Percentiles rank a stretch among this genome's conserved stretches.
phyloP scores from a whole-genome alignment of 2,888 invertebrate species.

The Drosophila neonasuta region DNA sequence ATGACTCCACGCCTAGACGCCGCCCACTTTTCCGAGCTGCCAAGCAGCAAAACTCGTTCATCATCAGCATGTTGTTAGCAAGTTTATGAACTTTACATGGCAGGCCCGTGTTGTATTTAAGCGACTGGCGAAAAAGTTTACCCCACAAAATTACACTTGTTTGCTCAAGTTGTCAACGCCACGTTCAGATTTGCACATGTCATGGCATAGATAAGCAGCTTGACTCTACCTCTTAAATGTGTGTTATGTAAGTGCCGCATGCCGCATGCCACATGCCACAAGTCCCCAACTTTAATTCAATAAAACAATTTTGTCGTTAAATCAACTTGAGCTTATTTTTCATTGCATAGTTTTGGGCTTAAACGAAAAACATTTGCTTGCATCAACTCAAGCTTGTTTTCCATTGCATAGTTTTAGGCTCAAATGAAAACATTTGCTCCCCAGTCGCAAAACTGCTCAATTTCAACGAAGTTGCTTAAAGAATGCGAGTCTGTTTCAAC shows the following conservation, averaged over 20 bases:
- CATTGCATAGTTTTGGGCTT: not conserved
- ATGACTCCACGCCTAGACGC: constrained; percentile 31
- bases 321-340: constrained; percentile 1
- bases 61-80: constrained; percentile 39
- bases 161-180: constrained; percentile 48
- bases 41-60: constrained; percentile 57
- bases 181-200: constrained; percentile 54
- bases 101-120: constrained; percentile 40
- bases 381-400: constrained; percentile 4
- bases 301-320: constrained; percentile 4
- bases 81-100: constrained; percentile 43
- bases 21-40: constrained; percentile 44
- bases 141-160: constrained; percentile 47
- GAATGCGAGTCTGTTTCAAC: constrained; percentile 8
- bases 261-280: constrained; percentile 19
- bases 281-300: not conserved
- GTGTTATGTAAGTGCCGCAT: constrained; percentile 41
- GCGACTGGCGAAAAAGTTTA: constrained; percentile 22
- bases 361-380: too few relatives aligned
- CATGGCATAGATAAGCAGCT: constrained; percentile 27
- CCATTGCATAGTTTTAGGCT: not conserved
- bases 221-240: constrained; percentile 35
- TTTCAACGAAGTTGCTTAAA: constrained; percentile 14
- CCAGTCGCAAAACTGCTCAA: not conserved
- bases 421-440: not conserved